Percentiles rank a stretch among this genome's conserved stretches.
These are phyloP conservation scores for Sinotaia quadrata DNA, from an alignment of 2,888 invertebrate genomes.

Conservation along the genomic window DNA sequence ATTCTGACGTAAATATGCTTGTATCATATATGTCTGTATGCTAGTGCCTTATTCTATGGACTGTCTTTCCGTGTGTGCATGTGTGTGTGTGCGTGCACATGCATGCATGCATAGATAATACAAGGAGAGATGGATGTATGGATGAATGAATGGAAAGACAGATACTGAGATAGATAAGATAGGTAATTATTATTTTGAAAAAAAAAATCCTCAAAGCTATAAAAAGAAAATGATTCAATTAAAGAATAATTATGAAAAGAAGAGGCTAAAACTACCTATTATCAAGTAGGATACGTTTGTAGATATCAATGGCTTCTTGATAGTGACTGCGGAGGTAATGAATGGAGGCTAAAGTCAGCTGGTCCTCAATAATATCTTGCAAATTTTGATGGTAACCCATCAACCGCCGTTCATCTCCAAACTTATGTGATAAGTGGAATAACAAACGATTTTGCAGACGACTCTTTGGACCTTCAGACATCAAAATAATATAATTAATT, in stretches of 20 bases:
- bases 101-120: too few species aligned
- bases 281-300: conserved; percentile 91
- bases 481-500: not conserved
- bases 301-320: conserved; percentile 98
- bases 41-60: too few species aligned
- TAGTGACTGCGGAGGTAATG: conserved; percentile 97
- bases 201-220: conserved; percentile 4
- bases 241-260: not conserved
- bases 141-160: too few species aligned
- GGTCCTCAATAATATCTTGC: conserved; percentile 92
- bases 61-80: too few species aligned
- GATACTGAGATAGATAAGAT: not conserved
- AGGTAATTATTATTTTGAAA: not conserved
- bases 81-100: too few species aligned
- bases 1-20: too few species aligned
- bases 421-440: conserved; percentile 95
- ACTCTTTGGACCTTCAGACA: conserved; percentile 72
- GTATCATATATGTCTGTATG: too few species aligned
- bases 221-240: not conserved
- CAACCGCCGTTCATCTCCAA: conserved; percentile 88
- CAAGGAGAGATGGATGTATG: not conserved
- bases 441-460: conserved; percentile 84
- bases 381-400: conserved; percentile 88
- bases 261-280: conserved; percentile 81
- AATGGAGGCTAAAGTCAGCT: conserved; percentile 94